Evolutionary conservation across 2,888 invertebrate species (phyloP), one percentile per base, ranked within the genome.

Genomic region (Tenthredo distinguenda): DNA sequence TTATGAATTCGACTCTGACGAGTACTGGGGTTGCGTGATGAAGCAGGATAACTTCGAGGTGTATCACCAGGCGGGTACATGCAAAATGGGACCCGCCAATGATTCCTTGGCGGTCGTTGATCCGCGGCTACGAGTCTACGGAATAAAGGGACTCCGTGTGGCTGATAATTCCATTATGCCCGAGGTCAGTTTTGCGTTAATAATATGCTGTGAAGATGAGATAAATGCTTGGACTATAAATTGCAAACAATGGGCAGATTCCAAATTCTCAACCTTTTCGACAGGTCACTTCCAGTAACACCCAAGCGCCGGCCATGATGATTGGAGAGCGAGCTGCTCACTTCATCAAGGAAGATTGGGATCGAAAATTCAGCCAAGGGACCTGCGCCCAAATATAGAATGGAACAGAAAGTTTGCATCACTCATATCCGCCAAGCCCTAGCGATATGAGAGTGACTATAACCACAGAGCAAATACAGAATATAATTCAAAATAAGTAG

Each of bases 11-110:
- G 82, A 86, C 15, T 94, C 94, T 0, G 97, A 97, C 89, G 95
- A 95, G 26, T 97, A 96, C 93, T 97, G 97, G 96, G 95, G 94
- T 84, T 98, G 98, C 90, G 95, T 96, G 0, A 95, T 96, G 0
- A 94, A 94, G 86, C 95, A 95, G 74, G 94, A 96, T 85, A 97
- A 97, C 0, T 96, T 96, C 0, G 96, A 97, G 0, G 97, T 97
- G 93, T 97, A 97, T 92, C 97, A 97, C 91, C 97, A 97, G 92
- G 96, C 96, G 0, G 97, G 97, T 15, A 96, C 96, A 0, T 96
- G 96, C 91, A 97, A 97, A 94, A 97, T 98, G 97, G 97, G 97
- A 0, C 96, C 97, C 0, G 89, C 91, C 0, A 93, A 94, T 0
- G 97, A 97, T 91, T 95, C 95, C 0, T 94, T 96, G 94, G 96